Conservation (phyloP, 2,113 vertebrate species). For the Myotis lucifugus region DNA sequence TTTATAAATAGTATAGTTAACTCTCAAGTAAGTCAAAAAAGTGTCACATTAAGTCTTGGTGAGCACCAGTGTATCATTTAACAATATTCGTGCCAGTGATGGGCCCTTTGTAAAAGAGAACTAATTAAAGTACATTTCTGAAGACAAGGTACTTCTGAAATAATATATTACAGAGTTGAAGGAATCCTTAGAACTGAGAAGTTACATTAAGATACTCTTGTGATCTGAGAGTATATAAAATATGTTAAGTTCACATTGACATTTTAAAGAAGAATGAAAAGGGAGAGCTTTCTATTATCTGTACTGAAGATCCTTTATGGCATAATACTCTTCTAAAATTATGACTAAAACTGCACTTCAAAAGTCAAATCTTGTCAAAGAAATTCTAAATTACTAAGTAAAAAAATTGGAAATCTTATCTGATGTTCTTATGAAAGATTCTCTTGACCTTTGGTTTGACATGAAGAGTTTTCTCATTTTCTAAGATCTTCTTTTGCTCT, state of each 20-base stretch:
- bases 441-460: conserved; percentile 63
- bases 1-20: not conserved
- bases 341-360: conserved; percentile 59
- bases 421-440: conserved; percentile 52
- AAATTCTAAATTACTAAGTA: conserved; percentile 58
- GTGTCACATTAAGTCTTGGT: not conserved
- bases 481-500: not conserved
- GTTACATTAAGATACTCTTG: conserved; percentile 32
- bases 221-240: conserved; percentile 56
- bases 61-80: not conserved
- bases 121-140: conserved; percentile 34
- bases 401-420: not conserved
- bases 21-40: not conserved
- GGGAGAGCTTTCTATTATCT: conserved; percentile 48
- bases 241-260: conserved; percentile 62
- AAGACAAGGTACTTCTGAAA: not conserved
- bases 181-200: not conserved
- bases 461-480: conserved; percentile 44
- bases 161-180: conserved; percentile 26
- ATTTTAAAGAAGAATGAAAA: conserved; percentile 66
- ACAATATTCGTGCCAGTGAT: not conserved
- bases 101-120: not conserved
- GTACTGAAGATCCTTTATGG: conserved; percentile 45
- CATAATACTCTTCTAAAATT: conserved; percentile 55
- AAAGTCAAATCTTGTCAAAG: conserved; percentile 63